phyloP scores from a whole-genome alignment of 2,797 vertebrate genomes.

The Rhyacichthys aspro region DNA sequence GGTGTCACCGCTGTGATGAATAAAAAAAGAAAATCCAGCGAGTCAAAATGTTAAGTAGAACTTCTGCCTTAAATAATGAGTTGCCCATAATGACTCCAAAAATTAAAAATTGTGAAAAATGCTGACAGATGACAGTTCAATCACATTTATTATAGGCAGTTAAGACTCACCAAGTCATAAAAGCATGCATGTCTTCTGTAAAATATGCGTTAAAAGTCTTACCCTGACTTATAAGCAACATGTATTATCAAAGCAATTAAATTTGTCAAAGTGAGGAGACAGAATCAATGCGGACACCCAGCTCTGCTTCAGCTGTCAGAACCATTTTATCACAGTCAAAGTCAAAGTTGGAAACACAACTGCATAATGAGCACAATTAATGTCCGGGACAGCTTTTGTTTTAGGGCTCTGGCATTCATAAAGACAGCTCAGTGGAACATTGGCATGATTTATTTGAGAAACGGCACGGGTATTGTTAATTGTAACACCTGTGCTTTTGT shows the following conservation, averaged over 20 bases:
- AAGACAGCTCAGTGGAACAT: constrained; percentile 2
- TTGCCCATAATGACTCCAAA: no score
- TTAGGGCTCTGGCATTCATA: constrained; percentile 3
- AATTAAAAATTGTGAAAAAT: no score
- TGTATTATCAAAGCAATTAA: neutral
- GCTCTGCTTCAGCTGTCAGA: neutral
- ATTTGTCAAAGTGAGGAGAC: neutral
- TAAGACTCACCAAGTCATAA: no score
- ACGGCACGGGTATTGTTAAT: neutral
- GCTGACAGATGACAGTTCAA: no score
- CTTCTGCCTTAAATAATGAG: no score
- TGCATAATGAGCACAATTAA: constrained; percentile 9
- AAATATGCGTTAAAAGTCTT: neutral
- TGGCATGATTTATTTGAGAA: constrained; percentile 3
- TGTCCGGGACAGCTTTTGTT: constrained; percentile 7
- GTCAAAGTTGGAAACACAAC: constrained; percentile 6
- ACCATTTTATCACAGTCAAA: constrained; percentile 2
- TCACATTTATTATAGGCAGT: no score
- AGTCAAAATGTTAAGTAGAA: no score
- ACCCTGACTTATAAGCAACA: neutral
- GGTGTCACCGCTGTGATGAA: no score
- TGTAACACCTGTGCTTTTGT: constrained; percentile 13
- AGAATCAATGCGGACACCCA: neutral
- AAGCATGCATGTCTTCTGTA: no score
- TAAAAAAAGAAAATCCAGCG: no score